phyloP scores from a whole-genome alignment of 2,113 vertebrate genomes.

The western clawed frog (Xenopus tropicalis) region DNA sequence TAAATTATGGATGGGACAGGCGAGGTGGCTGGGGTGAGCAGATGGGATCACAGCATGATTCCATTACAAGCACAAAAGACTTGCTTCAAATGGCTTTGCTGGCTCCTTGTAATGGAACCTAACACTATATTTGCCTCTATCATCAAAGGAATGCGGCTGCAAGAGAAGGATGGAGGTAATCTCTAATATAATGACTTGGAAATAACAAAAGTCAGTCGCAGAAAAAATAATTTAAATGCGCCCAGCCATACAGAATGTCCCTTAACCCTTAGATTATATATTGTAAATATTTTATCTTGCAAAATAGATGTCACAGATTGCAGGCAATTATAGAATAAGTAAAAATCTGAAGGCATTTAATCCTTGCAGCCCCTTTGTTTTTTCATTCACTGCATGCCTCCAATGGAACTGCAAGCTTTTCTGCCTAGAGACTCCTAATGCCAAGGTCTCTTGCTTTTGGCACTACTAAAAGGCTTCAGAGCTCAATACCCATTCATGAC shows the following conservation, averaged over 20 bases:
- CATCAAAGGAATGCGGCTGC: conserved; percentile 7
- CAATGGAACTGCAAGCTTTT: no score
- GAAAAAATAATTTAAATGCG: no score
- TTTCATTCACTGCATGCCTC: no score
- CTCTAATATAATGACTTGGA: neutral
- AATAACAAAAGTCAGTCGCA: neutral
- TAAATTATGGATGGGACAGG: conserved; percentile 43
- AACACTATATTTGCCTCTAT: conserved; percentile 17
- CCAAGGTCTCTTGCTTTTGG: conserved; percentile 5
- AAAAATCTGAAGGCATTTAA: no score
- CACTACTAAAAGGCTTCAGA: neutral
- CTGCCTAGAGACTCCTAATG: no score
- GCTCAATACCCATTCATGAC: conserved; percentile 8
- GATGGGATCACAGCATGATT: conserved; percentile 38
- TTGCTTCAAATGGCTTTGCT: conserved; percentile 29
- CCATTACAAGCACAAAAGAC: conserved; percentile 40
- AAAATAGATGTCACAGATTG: no score
- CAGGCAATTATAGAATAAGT: no score
- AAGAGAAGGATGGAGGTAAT: neutral
- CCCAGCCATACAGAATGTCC: no score
- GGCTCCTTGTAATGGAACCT: conserved; percentile 16
- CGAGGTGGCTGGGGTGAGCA: conserved; percentile 29
- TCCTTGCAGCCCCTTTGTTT: no score
- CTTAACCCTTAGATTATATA: no score
- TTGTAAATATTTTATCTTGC: no score